Percentiles rank a stretch among this genome's conserved stretches.
These are phyloP conservation scores for Hyperoplus immaculatus DNA, from an alignment of 2,797 vertebrate species.

Conservation along the genomic window DNA sequence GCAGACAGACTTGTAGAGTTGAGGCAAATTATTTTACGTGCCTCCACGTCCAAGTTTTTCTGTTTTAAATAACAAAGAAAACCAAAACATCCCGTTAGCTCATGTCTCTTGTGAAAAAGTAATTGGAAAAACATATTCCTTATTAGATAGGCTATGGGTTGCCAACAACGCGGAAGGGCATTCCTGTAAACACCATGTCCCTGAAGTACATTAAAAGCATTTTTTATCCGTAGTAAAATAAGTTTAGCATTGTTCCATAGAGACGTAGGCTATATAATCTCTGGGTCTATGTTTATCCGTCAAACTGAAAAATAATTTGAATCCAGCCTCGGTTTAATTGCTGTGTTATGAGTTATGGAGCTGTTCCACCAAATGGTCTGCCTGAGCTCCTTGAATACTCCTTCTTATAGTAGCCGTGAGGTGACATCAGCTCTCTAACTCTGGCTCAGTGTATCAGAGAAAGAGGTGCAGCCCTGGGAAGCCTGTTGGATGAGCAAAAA, in stretches of 20 bases:
- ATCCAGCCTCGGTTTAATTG: constrained; percentile 32
- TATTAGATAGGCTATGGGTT: not conserved
- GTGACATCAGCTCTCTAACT: not conserved
- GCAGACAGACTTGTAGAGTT: constrained; percentile 19
- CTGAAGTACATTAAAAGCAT: not conserved
- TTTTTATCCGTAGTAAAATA: constrained; percentile 11
- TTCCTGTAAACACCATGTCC: not conserved
- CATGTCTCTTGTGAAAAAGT: not conserved
- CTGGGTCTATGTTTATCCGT: constrained; percentile 24
- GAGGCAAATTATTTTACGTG: constrained; percentile 12
- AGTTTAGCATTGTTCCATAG: not conserved
- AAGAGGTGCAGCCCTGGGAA: constrained; percentile 7
- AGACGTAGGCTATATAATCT: constrained; percentile 17
- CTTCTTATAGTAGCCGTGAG: not conserved
- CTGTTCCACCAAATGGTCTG: constrained; percentile 6
- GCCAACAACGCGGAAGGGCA: not conserved
- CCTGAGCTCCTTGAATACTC: constrained; percentile 12
- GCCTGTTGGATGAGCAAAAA: constrained; percentile 25
- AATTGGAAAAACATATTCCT: not conserved
- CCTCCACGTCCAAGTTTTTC: constrained; percentile 9
- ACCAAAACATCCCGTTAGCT: not conserved
- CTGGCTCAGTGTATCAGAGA: not conserved
- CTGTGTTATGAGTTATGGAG: constrained; percentile 1
- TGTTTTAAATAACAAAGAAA: not conserved
- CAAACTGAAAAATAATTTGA: constrained; percentile 11